Conservation (phyloP, 2,888 invertebrate genomes). For the Criorhina ranunculi region DNA sequence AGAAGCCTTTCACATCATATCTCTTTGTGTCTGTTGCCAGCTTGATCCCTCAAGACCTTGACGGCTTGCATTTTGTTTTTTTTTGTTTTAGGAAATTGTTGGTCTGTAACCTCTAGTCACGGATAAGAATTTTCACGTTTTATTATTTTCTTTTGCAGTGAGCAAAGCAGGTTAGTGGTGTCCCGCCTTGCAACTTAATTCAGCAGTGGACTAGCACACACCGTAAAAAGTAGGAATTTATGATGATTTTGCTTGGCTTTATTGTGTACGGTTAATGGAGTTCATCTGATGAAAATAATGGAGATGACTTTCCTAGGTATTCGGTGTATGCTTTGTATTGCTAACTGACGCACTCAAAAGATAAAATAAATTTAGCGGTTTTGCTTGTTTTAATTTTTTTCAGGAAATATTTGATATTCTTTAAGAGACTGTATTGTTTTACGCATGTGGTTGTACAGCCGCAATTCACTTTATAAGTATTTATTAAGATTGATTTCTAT, state of each 20-base stretch:
- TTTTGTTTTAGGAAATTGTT: constrained; percentile 42
- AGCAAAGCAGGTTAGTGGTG: constrained; percentile 68
- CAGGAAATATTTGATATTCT: too few relatives aligned
- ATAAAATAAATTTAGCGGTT: neutral
- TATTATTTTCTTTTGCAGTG: constrained; percentile 29
- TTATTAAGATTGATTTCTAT: too few relatives aligned
- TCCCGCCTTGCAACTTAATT: constrained; percentile 42
- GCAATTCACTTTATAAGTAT: too few relatives aligned
- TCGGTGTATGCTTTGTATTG: neutral
- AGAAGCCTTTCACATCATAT: constrained; percentile 12
- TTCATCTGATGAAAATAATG: constrained; percentile 12
- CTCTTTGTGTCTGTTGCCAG: constrained; percentile 7
- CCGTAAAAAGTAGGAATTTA: constrained; percentile 9
- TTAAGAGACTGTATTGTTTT: too few relatives aligned
- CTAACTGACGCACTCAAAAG: neutral
- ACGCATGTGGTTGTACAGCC: too few relatives aligned
- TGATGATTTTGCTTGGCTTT: constrained; percentile 36
- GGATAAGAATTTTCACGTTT: constrained; percentile 44
- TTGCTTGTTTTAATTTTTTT: neutral
- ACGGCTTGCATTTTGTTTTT: constrained; percentile 5
- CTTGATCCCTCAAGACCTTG: constrained; percentile 63
- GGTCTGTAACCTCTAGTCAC: constrained; percentile 55
- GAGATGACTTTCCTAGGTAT: neutral
- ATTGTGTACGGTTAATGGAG: constrained; percentile 22
- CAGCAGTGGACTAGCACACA: constrained; percentile 27